A percentile compares a stretch with the other conserved stretches of the same genome.
Evolutionary conservation across 2,113 vertebrate genomes (phyloP).

Genomic region (Balaenoptera acutorostrata): DNA sequence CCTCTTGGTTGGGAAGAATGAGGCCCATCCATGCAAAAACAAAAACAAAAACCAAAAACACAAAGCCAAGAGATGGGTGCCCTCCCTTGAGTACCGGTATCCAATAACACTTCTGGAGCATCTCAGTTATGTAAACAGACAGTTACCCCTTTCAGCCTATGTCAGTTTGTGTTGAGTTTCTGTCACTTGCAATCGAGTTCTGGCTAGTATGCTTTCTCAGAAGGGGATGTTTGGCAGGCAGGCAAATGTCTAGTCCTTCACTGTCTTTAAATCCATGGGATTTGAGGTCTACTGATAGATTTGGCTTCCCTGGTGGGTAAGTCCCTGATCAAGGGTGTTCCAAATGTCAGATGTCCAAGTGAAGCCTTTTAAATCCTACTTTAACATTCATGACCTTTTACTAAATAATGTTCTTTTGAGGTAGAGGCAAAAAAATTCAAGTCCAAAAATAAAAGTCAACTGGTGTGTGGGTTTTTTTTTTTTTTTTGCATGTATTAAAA

Average conservation of each 20-base stretch:
- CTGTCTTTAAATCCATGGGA: conserved; percentile 23
- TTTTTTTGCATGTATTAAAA: conserved; percentile 37
- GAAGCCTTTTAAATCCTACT: conserved; percentile 58
- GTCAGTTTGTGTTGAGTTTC: neutral
- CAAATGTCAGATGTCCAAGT: conserved; percentile 57
- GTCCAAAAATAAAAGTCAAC: conserved; percentile 53
- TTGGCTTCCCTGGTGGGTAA: conserved; percentile 28
- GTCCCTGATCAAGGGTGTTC: conserved; percentile 6
- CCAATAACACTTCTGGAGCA: neutral
- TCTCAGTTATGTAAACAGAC: neutral
- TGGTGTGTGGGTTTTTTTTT: neutral
- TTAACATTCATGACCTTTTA: conserved; percentile 59
- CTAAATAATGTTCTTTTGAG: conserved; percentile 51
- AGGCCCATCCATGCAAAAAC: neutral
- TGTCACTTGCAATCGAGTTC: neutral
- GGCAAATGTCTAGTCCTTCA: neutral
- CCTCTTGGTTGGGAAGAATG: neutral
- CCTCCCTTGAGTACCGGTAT: neutral
- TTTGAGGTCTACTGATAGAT: conserved; percentile 16
- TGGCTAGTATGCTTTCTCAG: neutral
- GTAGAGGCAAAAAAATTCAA: conserved; percentile 33
- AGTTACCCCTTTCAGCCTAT: neutral
- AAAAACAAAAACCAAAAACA: neutral
- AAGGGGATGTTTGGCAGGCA: neutral
- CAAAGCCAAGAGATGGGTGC: neutral